A percentile compares a stretch with the other conserved stretches of the same genome.
These are phyloP conservation scores for Nannospalax galili DNA, from an alignment of 2,113 vertebrate genomes.

Conservation along the genomic window DNA sequence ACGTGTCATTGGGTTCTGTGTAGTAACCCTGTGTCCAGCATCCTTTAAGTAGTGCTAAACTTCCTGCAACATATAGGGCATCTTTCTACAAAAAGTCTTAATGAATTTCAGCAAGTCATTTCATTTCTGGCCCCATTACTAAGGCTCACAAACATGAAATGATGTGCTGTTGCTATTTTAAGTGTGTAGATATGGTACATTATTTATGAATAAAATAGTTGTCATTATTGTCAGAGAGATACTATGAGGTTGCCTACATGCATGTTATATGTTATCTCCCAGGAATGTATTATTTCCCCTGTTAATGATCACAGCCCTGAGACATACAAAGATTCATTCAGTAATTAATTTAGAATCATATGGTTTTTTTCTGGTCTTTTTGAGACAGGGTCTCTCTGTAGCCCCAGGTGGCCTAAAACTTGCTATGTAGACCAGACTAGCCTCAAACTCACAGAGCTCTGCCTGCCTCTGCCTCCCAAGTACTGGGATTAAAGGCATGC, in stretches of 20 bases:
- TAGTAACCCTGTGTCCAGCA: too few relatives aligned
- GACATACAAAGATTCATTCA: not conserved
- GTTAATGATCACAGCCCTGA: too few relatives aligned
- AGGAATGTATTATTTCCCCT: not conserved
- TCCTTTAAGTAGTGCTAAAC: not conserved
- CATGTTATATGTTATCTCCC: not conserved
- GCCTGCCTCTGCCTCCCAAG: too few relatives aligned
- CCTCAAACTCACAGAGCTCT: too few relatives aligned
- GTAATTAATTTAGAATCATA: not conserved
- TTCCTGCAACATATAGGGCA: not conserved
- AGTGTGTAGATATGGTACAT: not conserved
- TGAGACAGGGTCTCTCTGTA: too few relatives aligned
- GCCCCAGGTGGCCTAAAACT: too few relatives aligned
- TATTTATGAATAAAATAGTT: not conserved
- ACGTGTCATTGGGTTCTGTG: too few relatives aligned
- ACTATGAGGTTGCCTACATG: not conserved
- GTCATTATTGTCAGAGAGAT: not conserved
- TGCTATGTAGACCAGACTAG: too few relatives aligned
- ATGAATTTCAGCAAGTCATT: too few relatives aligned
- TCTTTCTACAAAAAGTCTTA: not conserved
- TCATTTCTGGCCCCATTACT: not conserved
- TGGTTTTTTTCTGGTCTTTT: too few relatives aligned
- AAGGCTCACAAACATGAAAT: not conserved
- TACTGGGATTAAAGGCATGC: too few relatives aligned
- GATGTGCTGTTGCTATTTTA: slow-evolving; percentile 11